Conservation (phyloP, 2,888 invertebrate genomes). For the Parelbella ahira region DNA sequence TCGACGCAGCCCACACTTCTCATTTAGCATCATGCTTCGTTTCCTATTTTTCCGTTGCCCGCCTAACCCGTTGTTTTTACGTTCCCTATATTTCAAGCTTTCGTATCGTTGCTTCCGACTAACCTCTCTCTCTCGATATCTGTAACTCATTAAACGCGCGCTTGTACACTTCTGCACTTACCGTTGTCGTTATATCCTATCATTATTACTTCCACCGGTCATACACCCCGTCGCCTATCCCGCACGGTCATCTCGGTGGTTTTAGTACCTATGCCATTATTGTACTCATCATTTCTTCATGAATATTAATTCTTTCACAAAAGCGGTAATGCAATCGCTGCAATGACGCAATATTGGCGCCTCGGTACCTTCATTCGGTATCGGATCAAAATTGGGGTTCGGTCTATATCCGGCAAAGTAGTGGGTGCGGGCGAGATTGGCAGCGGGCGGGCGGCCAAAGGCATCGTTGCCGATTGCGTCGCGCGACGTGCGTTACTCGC, state of each 20-base stretch:
- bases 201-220: constrained; percentile 52
- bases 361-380: constrained; percentile 41
- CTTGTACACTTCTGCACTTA: constrained; percentile 70
- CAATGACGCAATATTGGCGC: constrained; percentile 62
- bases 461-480: constrained; percentile 48
- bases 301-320: constrained; percentile 77
- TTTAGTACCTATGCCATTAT: constrained; percentile 54
- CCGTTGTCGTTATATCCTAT: constrained; percentile 51
- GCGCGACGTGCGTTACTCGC: constrained; percentile 79
- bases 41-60: constrained; percentile 73
- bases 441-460: constrained; percentile 53
- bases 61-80: constrained; percentile 71
- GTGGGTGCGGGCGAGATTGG: constrained; percentile 38
- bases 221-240: constrained; percentile 51
- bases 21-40: constrained; percentile 76
- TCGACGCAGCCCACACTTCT: too few species aligned
- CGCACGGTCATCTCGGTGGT: constrained; percentile 56
- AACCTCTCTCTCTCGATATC: constrained; percentile 56
- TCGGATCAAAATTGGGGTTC: constrained; percentile 54
- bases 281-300: constrained; percentile 68
- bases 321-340: constrained; percentile 80
- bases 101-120: constrained; percentile 75
- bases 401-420: constrained; percentile 32
- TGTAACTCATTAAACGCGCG: constrained; percentile 60
- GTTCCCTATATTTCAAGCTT: constrained; percentile 61